Evolutionary conservation across 2,113 vertebrate species (phyloP), one percentile per base, ranked within the genome.

Genomic region (Phalacrocorax pelagicus): DNA sequence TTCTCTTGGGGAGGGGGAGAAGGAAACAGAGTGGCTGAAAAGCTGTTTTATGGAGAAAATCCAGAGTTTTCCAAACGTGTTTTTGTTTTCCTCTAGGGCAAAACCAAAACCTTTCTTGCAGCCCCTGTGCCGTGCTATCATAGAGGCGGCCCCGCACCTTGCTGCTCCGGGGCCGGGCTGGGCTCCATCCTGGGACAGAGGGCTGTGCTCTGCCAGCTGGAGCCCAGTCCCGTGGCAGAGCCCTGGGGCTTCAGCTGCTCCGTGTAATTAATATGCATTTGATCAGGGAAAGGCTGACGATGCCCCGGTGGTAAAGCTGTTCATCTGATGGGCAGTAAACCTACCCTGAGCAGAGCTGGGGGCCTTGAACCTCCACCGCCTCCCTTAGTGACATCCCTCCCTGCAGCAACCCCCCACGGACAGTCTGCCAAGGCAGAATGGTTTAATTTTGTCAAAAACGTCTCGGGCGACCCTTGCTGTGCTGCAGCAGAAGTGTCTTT

Each of bases 111-210:
- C 18, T 61, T 77, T 46, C 46, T n/a, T 51, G 54, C 21, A 36
- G 70, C 23, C n/a, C n/a, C 8, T 46, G n/a, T 46, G 40, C 44
- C 2, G 4, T 46, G 2, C 38, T 26, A 32, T 22, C 1, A 0
- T 13, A 7, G 63, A 6, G 9, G 24, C 40, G 49, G 55, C 55
- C n/a, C 46, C 4, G 1, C 29, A 6, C 15, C 4, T 0, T 22
- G 40, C 55, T 24, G 12, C 14, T 65, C 36, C 1, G 20, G 29
- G 12, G 11, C 61, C 4, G 10, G 18, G 19, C 27, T 3, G 1
- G 40, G 46, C 44, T 38, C 47, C 2, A 1, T 22, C 32, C 62
- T 40, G 81, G 80, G 49, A 3, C 17, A 14, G 55, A 27, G 44
- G 8, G 8, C 38, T 54, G 58, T 8, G 29, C 52, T 63, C 69